A percentile compares a stretch with the other conserved stretches of the same genome.
Conservation (phyloP, 1,140 invertebrate species). For the Drosophila sp. region DNA sequence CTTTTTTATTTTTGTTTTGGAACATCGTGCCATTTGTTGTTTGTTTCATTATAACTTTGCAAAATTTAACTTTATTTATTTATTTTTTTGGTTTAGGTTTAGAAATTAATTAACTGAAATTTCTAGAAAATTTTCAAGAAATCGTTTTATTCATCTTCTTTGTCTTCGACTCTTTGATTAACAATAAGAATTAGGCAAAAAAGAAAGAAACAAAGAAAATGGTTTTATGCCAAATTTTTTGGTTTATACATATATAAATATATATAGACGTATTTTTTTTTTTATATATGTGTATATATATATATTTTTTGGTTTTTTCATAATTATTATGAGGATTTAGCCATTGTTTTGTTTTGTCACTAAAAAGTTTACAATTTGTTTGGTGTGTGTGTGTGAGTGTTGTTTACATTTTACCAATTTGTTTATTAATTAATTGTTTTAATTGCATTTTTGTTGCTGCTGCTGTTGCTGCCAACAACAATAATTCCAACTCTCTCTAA, state of each 20-base stretch:
- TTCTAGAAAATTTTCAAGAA: slow-evolving; percentile 7
- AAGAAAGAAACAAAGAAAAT: slow-evolving; percentile 28
- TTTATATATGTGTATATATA: slow-evolving; percentile 1
- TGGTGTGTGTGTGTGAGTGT: slow-evolving; percentile 43
- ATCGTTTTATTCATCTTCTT: background rate
- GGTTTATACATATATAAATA: slow-evolving; percentile 31
- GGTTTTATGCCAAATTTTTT: slow-evolving; percentile 20
- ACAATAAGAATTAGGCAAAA: slow-evolving; percentile 25
- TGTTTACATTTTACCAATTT: slow-evolving; percentile 69
- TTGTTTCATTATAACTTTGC: slow-evolving; percentile 59
- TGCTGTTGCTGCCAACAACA: slow-evolving; percentile 60
- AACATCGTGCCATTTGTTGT: slow-evolving; percentile 67
- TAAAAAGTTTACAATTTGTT: slow-evolving; percentile 67
- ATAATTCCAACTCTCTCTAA: slow-evolving; percentile 45
- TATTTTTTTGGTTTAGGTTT: slow-evolving; percentile 37
- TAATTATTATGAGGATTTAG: slow-evolving; percentile 51
- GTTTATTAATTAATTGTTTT: slow-evolving; percentile 26
- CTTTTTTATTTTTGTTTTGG: slow-evolving; percentile 45
- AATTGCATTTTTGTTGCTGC: slow-evolving; percentile 33
- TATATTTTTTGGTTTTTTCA: slow-evolving; percentile 37
- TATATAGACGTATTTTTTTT: slow-evolving; percentile 22
- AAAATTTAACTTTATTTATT: slow-evolving; percentile 53
- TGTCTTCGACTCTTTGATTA: background rate
- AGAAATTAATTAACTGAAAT: slow-evolving; percentile 37
- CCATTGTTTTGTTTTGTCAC: slow-evolving; percentile 45